phyloP scores from a whole-genome alignment of 2,888 invertebrate genomes.

The Ptychoptera albimana region DNA sequence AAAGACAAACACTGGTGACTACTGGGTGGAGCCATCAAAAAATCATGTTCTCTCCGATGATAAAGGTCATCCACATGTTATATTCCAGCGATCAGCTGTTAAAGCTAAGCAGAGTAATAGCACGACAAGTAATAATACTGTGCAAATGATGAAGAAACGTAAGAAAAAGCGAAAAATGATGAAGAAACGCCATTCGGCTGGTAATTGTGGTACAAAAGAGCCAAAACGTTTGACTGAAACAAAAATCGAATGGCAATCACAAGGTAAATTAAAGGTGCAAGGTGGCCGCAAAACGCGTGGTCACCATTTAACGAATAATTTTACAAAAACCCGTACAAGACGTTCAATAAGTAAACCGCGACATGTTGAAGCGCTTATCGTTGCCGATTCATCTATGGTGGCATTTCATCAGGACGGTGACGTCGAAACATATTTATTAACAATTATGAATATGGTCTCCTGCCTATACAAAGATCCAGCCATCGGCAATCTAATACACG shows the following conservation, averaged over 20 bases:
- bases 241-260: constrained; percentile 43
- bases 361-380: constrained; percentile 73
- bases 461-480: constrained; percentile 73
- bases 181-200: constrained; percentile 24
- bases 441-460: constrained; percentile 87
- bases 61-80: constrained; percentile 45
- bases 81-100: constrained; percentile 52
- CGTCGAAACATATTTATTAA: constrained; percentile 71
- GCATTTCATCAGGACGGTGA: constrained; percentile 69
- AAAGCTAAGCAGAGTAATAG: constrained; percentile 17
- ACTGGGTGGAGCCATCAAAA: constrained; percentile 51
- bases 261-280: constrained; percentile 32
- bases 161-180: constrained; percentile 32
- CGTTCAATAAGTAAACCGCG: constrained; percentile 60
- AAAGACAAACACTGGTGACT: constrained; percentile 46
- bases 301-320: constrained; percentile 11
- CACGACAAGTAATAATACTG: constrained; percentile 24
- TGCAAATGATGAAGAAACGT: constrained; percentile 23
- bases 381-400: constrained; percentile 77
- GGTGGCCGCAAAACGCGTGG: constrained; percentile 26
- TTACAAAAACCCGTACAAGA: constrained; percentile 26
- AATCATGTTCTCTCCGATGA: constrained; percentile 22
- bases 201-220: constrained; percentile 39
- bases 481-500: constrained; percentile 79
- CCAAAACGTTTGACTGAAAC: constrained; percentile 34